phyloP scores from a whole-genome alignment of 2,113 vertebrate species.

The Drymodes brunneopygia region DNA sequence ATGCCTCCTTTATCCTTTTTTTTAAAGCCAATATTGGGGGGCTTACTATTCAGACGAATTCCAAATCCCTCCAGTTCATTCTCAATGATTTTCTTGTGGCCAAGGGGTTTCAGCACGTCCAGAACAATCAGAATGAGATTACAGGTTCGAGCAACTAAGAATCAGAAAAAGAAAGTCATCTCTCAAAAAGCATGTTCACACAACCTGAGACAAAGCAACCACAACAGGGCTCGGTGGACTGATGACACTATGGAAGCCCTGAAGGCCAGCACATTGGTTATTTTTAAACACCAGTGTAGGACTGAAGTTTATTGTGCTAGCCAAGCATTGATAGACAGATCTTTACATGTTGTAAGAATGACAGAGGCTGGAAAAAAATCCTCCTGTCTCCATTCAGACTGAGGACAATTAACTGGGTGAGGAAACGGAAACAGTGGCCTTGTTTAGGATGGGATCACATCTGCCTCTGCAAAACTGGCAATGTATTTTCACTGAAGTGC shows the following conservation, averaged over 20 bases:
- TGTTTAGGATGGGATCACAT: not conserved
- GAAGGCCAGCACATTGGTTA: not conserved
- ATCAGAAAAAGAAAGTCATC: not conserved
- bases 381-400: not conserved
- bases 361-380: not conserved
- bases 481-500: not conserved
- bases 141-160: conserved; percentile 93
- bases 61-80: conserved; percentile 97
- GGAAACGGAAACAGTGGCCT: not conserved
- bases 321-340: not conserved
- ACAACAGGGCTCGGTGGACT: not conserved
- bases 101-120: conserved; percentile 94
- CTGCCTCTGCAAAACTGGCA: not conserved
- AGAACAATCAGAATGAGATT: conserved; percentile 97
- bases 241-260: not conserved
- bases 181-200: not conserved
- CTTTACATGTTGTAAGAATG: not conserved
- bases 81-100: conserved; percentile 97
- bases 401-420: not conserved
- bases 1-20: conserved; percentile 99
- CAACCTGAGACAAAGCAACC: not conserved
- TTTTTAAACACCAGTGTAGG: not conserved
- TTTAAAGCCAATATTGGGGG: conserved; percentile 97
- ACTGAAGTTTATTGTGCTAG: not conserved
- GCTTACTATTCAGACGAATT: conserved; percentile 93